These are phyloP conservation scores for Achlya flavicornis DNA, from an alignment of 2,888 invertebrate genomes.

Conservation along the genomic window DNA sequence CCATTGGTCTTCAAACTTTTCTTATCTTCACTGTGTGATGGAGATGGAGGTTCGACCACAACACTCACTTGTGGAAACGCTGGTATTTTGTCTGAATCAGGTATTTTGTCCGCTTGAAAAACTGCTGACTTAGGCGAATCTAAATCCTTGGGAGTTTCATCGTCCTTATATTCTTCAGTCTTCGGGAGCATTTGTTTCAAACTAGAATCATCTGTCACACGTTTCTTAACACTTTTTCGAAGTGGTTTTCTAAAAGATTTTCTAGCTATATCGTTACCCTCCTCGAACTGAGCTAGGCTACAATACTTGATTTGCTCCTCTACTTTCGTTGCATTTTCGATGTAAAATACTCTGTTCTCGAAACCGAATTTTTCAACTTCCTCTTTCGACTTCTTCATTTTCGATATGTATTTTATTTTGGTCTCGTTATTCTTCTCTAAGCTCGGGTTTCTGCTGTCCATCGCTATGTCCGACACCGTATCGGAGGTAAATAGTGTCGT, in stretches of 20 bases:
- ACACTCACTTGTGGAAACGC: slow-evolving; percentile 87
- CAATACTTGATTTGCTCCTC: slow-evolving; percentile 88
- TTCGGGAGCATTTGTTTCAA: slow-evolving; percentile 65
- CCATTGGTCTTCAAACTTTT: slow-evolving; percentile 68
- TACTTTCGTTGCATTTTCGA: slow-evolving; percentile 74
- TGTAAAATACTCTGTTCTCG: slow-evolving; percentile 88
- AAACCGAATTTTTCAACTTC: slow-evolving; percentile 86
- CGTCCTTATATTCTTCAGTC: slow-evolving; percentile 60
- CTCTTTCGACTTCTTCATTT: slow-evolving; percentile 76
- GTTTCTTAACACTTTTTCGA: slow-evolving; percentile 75
- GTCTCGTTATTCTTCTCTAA: slow-evolving; percentile 84
- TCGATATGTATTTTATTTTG: slow-evolving; percentile 82
- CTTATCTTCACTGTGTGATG: slow-evolving; percentile 86
- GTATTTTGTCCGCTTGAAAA: slow-evolving; percentile 18
- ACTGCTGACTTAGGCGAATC: slow-evolving; percentile 28
- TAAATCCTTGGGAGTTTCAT: slow-evolving; percentile 38
- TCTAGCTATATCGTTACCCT: slow-evolving; percentile 92
- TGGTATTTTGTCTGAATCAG: slow-evolving; percentile 33
- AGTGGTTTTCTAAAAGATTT: slow-evolving; percentile 87
- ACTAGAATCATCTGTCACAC: slow-evolving; percentile 56
- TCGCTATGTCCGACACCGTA: slow-evolving; percentile 77
- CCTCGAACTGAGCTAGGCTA: slow-evolving; percentile 92
- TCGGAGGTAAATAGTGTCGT: slow-evolving; percentile 86
- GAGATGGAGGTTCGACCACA: slow-evolving; percentile 90
- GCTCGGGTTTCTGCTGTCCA: slow-evolving; percentile 81